phyloP scores from a whole-genome alignment of 2,113 vertebrate species.

The Nesoenas mayeri region DNA sequence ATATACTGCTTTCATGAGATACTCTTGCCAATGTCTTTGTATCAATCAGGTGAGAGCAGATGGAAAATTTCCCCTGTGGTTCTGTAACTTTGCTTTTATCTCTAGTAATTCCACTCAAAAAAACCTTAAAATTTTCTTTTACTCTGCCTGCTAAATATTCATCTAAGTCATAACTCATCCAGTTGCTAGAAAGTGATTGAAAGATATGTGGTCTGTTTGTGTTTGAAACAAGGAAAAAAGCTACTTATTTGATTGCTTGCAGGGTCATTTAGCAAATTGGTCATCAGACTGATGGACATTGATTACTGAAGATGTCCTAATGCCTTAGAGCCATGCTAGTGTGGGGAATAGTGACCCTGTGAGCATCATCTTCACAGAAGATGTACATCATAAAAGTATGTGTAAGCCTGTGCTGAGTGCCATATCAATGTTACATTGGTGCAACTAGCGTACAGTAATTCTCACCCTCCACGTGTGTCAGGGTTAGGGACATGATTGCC shows the following conservation, averaged over 20 bases:
- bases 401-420: background rate
- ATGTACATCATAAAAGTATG: too few relatives aligned
- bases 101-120: background rate
- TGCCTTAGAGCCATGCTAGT: background rate
- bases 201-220: background rate
- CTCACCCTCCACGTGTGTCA: background rate
- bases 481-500: background rate
- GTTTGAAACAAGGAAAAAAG: background rate
- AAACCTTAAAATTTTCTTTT: background rate
- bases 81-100: background rate
- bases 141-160: background rate
- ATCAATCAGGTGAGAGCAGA: background rate
- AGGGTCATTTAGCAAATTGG: background rate
- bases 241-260: background rate
- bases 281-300: background rate
- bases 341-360: background rate
- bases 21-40: background rate
- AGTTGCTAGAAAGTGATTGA: background rate
- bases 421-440: background rate
- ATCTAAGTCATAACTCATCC: background rate
- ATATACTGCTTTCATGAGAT: background rate
- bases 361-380: background rate
- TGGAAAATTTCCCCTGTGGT: background rate
- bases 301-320: background rate
- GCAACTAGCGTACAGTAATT: background rate